A percentile compares a stretch with the other conserved stretches of the same genome.
These are phyloP conservation scores for Brachionus koreanus DNA, from an alignment of 1,140 invertebrate genomes.

Conservation along the genomic window DNA sequence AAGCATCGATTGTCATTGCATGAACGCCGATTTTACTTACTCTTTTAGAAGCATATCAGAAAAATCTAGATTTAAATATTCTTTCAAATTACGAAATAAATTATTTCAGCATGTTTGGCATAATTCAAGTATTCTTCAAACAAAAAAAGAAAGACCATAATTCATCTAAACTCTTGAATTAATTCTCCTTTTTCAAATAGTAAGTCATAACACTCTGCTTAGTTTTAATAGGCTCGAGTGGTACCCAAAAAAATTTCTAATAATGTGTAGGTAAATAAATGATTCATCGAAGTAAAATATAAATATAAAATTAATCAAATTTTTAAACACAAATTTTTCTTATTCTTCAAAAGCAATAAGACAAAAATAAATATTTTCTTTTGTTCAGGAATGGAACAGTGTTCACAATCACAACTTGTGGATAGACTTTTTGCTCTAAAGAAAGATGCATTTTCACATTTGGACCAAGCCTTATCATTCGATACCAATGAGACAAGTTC, in stretches of 20 bases:
- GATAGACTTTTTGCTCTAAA: background rate
- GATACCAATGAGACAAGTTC: background rate
- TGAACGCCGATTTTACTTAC: background rate
- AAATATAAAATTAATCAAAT: background rate
- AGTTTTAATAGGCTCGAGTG: too few species aligned
- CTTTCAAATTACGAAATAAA: background rate
- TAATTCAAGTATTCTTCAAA: background rate
- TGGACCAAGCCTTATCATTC: background rate
- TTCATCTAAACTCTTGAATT: too few species aligned
- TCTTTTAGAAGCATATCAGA: background rate
- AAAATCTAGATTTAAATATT: background rate
- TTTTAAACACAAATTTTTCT: background rate
- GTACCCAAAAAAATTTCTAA: background rate
- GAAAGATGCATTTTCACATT: slow-evolving; percentile 8
- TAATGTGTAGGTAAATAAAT: background rate
- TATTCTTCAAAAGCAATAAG: background rate
- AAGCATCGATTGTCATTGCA: background rate
- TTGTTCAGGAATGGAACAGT: background rate
- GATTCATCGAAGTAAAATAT: background rate
- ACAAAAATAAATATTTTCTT: background rate
- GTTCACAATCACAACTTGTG: background rate
- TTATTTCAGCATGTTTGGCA: background rate
- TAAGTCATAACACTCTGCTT: background rate
- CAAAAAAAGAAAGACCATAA: background rate
- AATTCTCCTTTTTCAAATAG: background rate